phyloP scores from a whole-genome alignment of 2,113 vertebrate species.

The Grammomys dolichurus region DNA sequence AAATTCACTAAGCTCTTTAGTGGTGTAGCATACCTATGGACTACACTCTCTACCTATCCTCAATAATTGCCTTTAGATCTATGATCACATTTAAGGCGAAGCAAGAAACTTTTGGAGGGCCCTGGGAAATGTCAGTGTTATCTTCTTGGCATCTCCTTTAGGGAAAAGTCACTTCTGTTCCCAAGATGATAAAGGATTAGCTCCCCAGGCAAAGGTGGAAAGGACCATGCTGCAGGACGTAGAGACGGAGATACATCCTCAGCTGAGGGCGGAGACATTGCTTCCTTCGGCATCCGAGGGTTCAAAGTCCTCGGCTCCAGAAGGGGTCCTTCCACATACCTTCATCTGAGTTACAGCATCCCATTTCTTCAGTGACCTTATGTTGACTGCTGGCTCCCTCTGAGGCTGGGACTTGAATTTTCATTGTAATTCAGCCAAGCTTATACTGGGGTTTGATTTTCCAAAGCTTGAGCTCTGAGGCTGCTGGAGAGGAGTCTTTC shows the following conservation, averaged over 20 bases:
- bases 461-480: background rate
- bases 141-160: background rate
- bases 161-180: background rate
- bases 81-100: no score
- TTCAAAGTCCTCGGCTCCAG: background rate
- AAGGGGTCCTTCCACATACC: background rate
- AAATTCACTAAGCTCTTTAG: background rate
- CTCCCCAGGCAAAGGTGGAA: background rate
- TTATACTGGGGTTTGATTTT: background rate
- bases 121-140: background rate
- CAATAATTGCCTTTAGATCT: no score
- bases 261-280: background rate
- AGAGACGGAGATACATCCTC: background rate
- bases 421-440: background rate
- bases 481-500: background rate
- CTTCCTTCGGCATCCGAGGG: background rate
- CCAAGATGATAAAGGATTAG: background rate
- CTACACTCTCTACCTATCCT: background rate
- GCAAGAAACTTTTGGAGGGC: background rate
- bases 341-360: background rate
- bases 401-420: background rate
- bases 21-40: background rate
- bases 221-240: background rate
- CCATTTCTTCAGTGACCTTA: background rate
- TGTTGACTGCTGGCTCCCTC: background rate